phyloP scores from a whole-genome alignment of 2,797 vertebrate genomes.

The Micropoecilia bifurca region DNA sequence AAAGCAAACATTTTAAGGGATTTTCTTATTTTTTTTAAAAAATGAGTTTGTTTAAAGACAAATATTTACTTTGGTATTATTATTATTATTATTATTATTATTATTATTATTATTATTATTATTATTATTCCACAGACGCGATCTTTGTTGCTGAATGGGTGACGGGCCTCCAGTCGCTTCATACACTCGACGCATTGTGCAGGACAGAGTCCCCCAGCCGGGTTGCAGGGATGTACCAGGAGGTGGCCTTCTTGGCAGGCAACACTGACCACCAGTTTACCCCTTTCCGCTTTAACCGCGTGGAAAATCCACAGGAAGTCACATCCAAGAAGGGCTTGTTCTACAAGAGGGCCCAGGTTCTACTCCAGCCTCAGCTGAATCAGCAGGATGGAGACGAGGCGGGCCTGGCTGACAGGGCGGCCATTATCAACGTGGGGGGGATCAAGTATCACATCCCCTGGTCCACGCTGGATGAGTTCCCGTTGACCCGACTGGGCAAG shows the following conservation, averaged over 20 bases:
- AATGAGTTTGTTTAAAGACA: background rate
- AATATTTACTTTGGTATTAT: conserved; percentile 10
- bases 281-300: conserved; percentile 82
- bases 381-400: conserved; percentile 68
- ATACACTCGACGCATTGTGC: conserved; percentile 22
- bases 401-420: conserved; percentile 70
- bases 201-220: conserved; percentile 46
- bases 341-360: conserved; percentile 88
- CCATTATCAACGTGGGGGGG: conserved; percentile 95
- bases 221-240: conserved; percentile 82
- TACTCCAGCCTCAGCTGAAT: conserved; percentile 72
- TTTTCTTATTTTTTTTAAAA: background rate
- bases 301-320: conserved; percentile 85
- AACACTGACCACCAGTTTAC: conserved; percentile 84
- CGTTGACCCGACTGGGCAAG: conserved; percentile 91
- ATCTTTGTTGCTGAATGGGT: conserved; percentile 65
- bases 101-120: no score
- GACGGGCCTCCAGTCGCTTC: conserved; percentile 40
- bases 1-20: background rate
- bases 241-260: conserved; percentile 90
- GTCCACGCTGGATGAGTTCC: conserved; percentile 93
- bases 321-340: conserved; percentile 87
- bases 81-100: no score
- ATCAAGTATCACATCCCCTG: conserved; percentile 93
- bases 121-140: conserved; percentile 55